A percentile compares a stretch with the other conserved stretches of the same genome.
These are phyloP conservation scores for Nematopogon swammerdamellus DNA, from an alignment of 2,888 invertebrate genomes.

Conservation along the genomic window DNA sequence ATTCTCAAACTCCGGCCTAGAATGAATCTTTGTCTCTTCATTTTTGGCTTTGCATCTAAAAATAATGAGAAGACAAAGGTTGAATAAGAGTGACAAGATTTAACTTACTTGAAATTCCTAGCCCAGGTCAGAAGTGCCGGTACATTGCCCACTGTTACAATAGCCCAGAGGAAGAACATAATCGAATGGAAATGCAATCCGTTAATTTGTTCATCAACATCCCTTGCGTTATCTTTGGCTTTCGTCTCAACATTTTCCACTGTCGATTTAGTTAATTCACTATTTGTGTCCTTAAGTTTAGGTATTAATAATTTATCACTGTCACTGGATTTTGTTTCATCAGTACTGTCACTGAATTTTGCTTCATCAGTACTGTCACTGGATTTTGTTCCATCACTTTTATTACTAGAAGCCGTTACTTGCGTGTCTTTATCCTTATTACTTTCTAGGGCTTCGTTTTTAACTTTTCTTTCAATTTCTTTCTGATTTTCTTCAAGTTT, in stretches of 20 bases:
- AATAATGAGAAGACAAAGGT: no score
- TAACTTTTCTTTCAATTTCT: background rate
- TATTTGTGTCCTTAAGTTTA: no score
- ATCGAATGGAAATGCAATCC: conserved; percentile 71
- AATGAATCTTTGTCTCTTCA: no score
- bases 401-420: background rate
- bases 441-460: conserved; percentile 2
- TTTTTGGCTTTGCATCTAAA: no score
- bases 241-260: background rate
- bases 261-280: background rate
- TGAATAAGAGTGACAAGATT: no score
- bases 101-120: conserved; percentile 69
- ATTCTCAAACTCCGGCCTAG: no score
- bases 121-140: conserved; percentile 79
- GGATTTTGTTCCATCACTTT: no score
- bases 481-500: background rate
- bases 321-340: no score
- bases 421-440: conserved; percentile 5
- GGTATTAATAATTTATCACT: no score
- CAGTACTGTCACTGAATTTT: no score
- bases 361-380: background rate
- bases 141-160: conserved; percentile 63
- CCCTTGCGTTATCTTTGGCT: conserved; percentile 4
- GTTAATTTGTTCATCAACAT: conserved; percentile 22
- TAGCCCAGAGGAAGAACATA: conserved; percentile 65